A percentile compares a stretch with the other conserved stretches of the same genome.
phyloP scores from a whole-genome alignment of 2,888 invertebrate genomes.

The Beris chalybata region DNA sequence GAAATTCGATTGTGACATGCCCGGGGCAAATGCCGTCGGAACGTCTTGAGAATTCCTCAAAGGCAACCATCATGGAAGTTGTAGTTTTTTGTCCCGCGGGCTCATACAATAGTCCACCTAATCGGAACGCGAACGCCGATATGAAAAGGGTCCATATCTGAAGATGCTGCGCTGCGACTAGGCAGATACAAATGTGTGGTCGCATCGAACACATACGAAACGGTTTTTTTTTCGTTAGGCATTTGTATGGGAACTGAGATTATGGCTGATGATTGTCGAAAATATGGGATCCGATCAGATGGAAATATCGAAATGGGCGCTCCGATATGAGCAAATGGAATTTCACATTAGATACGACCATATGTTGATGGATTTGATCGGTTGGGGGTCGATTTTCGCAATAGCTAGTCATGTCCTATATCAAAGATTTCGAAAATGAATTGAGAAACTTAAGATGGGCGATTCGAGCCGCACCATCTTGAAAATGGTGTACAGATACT shows the following conservation, averaged over 20 bases:
- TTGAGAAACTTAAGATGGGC: conserved; percentile 35
- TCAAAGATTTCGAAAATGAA: conserved; percentile 27
- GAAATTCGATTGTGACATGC: too few relatives aligned
- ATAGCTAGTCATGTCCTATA: conserved; percentile 19
- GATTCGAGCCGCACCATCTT: conserved; percentile 9
- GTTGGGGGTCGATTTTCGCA: not conserved
- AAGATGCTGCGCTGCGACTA: too few relatives aligned
- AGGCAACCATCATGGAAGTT: conserved; percentile 32
- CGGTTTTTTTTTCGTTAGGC: not conserved
- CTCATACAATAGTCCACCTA: not conserved
- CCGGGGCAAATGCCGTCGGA: not conserved
- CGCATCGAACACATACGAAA: conserved; percentile 6
- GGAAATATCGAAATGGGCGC: too few relatives aligned
- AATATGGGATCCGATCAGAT: too few relatives aligned
- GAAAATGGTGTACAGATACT: too few relatives aligned
- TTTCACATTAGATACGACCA: too few relatives aligned
- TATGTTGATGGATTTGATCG: too few relatives aligned
- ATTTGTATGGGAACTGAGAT: not conserved
- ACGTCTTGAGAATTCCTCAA: conserved; percentile 21
- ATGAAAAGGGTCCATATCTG: conserved; percentile 5
- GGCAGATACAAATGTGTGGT: conserved; percentile 31
- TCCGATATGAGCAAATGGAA: too few relatives aligned
- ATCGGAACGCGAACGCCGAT: not conserved
- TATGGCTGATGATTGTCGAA: too few relatives aligned
- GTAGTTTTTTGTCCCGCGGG: too few relatives aligned